Percentiles rank a stretch among this genome's conserved stretches.
Evolutionary conservation across 1,140 invertebrate species (phyloP).

Genomic region (Homalodisca vitripennis): DNA sequence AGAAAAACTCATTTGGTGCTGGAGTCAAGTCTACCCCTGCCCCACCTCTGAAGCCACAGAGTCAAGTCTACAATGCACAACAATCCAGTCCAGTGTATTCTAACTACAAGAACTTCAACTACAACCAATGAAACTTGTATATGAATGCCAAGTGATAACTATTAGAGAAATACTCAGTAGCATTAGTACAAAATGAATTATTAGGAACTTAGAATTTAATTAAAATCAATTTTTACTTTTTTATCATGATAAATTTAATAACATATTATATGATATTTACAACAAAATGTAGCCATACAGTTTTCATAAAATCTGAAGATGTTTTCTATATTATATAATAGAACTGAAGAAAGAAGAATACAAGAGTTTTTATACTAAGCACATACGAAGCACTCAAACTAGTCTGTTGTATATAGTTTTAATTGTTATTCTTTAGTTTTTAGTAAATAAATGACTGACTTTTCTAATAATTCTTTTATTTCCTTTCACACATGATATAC

Average conservation of each 20-base stretch:
- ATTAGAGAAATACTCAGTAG: neutral
- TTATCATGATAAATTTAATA: neutral
- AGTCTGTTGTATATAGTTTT: constrained; percentile 21
- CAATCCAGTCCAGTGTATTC: neutral
- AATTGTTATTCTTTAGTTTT: neutral
- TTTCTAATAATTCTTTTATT: neutral
- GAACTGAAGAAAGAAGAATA: neutral
- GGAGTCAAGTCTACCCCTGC: constrained; percentile 41
- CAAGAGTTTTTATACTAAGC: neutral
- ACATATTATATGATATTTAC: neutral
- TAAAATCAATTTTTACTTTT: neutral
- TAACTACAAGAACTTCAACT: constrained; percentile 13
- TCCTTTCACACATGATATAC: too few relatives aligned
- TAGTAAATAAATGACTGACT: constrained; percentile 22
- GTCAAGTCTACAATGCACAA: neutral
- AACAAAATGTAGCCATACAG: neutral
- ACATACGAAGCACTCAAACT: neutral
- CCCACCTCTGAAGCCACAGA: constrained; percentile 42
- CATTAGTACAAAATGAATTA: neutral
- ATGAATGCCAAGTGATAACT: neutral
- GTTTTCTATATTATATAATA: too few relatives aligned
- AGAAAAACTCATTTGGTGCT: constrained; percentile 26
- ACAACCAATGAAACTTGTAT: constrained; percentile 1
- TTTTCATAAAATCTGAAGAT: neutral
- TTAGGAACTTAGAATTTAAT: neutral